Evolutionary conservation across 2,888 invertebrate species (phyloP).

Genomic region (Cordilura impudica): DNA sequence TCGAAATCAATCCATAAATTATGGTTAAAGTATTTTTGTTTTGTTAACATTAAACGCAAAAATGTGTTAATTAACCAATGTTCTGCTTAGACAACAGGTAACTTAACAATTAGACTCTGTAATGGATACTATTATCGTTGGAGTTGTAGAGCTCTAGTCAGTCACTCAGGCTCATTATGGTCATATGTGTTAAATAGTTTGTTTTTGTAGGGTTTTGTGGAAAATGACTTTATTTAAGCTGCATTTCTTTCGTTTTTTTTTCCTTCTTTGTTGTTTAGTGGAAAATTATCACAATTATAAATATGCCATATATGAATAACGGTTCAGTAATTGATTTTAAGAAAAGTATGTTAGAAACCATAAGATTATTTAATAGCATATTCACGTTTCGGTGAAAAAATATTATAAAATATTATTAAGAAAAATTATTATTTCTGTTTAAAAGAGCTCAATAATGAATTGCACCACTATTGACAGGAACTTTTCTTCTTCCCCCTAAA

Average conservation of each 20-base stretch:
- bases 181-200: conserved; percentile 47
- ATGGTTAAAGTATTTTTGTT: conserved; percentile 49
- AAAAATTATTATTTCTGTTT: too few species aligned
- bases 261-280: conserved; percentile 10
- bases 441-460: too few species aligned
- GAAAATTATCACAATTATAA: conserved; percentile 46
- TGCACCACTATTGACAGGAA: too few species aligned
- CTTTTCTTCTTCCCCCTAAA: too few species aligned
- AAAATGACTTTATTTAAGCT: conserved; percentile 55
- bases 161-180: conserved; percentile 38
- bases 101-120: conserved; percentile 38
- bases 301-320: conserved; percentile 7
- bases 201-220: conserved; percentile 46
- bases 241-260: not conserved
- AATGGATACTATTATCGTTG: conserved; percentile 20
- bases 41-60: conserved; percentile 49
- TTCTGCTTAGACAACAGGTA: conserved; percentile 11
- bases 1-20: conserved; percentile 45
- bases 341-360: conserved; percentile 25
- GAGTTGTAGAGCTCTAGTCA: not conserved
- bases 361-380: too few species aligned
- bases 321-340: conserved; percentile 30
- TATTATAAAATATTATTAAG: too few species aligned
- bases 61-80: conserved; percentile 63
- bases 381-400: not conserved